These are phyloP conservation scores for Apodemus agrarius DNA, from an alignment of 2,797 vertebrate genomes.

Conservation along the genomic window DNA sequence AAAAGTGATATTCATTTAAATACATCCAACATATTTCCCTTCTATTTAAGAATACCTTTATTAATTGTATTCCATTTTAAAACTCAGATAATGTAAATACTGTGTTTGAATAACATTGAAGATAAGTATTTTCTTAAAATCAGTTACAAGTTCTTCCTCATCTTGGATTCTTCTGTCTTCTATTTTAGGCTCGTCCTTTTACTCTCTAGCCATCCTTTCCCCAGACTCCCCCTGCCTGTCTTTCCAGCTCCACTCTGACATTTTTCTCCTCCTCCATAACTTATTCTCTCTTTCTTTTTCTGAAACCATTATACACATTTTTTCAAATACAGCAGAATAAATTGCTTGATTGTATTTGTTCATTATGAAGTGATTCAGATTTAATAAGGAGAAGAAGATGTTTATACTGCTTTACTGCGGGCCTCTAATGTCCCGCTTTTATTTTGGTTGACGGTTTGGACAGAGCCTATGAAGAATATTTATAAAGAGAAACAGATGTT, in stretches of 20 bases:
- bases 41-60: background rate
- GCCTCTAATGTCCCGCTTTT: slow-evolving; percentile 75
- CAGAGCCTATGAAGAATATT: slow-evolving; percentile 65
- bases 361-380: background rate
- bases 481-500: slow-evolving; percentile 82
- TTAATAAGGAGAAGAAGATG: slow-evolving; percentile 77
- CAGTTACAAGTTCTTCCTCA: background rate
- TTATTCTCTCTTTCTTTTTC: background rate
- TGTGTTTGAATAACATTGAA: background rate
- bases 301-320: background rate
- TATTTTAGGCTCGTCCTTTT: too few species aligned
- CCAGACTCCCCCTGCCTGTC: background rate
- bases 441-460: slow-evolving; percentile 56
- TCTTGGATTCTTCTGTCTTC: background rate
- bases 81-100: background rate
- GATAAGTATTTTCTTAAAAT: background rate
- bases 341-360: background rate
- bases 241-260: background rate
- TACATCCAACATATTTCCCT: background rate
- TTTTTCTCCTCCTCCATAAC: background rate
- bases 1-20: background rate
- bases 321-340: slow-evolving; percentile 36
- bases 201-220: background rate
- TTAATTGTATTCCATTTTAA: background rate
- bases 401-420: slow-evolving; percentile 77